These are phyloP conservation scores for Metellina segmentata DNA, from an alignment of 2,888 invertebrate species.

Conservation along the genomic window DNA sequence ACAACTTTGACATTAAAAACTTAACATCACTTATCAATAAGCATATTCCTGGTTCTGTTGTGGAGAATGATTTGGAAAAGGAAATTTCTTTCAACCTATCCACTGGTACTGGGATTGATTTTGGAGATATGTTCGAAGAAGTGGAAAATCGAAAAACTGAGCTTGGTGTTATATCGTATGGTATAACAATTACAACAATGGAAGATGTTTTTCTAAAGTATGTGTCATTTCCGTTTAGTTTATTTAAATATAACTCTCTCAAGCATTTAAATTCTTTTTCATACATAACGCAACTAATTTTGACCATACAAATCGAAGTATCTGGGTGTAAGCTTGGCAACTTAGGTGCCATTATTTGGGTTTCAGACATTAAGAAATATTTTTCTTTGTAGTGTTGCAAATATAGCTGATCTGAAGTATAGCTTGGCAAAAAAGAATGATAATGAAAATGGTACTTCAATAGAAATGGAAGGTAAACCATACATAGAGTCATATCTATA, in stretches of 20 bases:
- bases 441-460: background rate
- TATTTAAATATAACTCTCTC: too few relatives aligned
- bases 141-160: slow-evolving; percentile 84
- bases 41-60: slow-evolving; percentile 66
- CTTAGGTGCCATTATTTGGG: background rate
- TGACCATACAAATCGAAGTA: too few relatives aligned
- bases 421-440: background rate
- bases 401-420: slow-evolving; percentile 47
- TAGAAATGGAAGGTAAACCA: background rate
- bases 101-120: slow-evolving; percentile 83
- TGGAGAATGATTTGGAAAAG: slow-evolving; percentile 62
- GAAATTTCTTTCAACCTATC: slow-evolving; percentile 83
- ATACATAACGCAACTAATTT: too few relatives aligned
- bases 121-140: slow-evolving; percentile 85
- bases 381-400: slow-evolving; percentile 44
- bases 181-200: slow-evolving; percentile 92
- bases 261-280: too few relatives aligned
- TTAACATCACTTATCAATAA: slow-evolving; percentile 46
- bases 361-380: background rate
- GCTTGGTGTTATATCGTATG: slow-evolving; percentile 88
- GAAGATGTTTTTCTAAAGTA: slow-evolving; percentile 95
- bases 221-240: background rate
- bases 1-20: slow-evolving; percentile 42
- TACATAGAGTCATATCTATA: background rate
- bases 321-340: too few relatives aligned